Conservation (phyloP, 2,888 invertebrate species). For the Ormia ochracea region DNA sequence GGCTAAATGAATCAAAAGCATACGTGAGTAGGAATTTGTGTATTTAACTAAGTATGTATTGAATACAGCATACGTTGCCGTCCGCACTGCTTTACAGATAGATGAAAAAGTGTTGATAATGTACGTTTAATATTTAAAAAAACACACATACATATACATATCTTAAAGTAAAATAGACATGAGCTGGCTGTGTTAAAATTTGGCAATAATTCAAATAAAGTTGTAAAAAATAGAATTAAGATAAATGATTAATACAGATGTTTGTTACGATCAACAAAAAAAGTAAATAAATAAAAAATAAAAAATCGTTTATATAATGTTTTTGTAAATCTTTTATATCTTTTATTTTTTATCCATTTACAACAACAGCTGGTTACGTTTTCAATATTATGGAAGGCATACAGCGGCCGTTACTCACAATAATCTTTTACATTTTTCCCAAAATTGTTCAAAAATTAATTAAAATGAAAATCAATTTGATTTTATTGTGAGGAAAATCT, state of each 20-base stretch:
- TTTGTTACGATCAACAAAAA: background rate
- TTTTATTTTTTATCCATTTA: too few relatives aligned
- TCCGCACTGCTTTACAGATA: background rate
- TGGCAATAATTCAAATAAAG: slow-evolving; percentile 17
- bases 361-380: too few relatives aligned
- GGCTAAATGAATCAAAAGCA: background rate
- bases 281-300: too few relatives aligned
- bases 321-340: background rate
- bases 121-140: too few relatives aligned
- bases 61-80: background rate
- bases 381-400: too few relatives aligned
- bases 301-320: background rate
- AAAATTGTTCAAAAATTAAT: too few relatives aligned
- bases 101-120: background rate
- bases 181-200: background rate
- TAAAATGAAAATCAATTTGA: too few relatives aligned
- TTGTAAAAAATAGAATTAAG: background rate
- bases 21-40: background rate
- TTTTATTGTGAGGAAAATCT: too few relatives aligned
- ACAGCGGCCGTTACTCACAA: too few relatives aligned
- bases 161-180: background rate
- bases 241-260: background rate
- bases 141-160: background rate
- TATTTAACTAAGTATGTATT: background rate
- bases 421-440: too few relatives aligned